Conservation (phyloP, 2,797 vertebrate genomes). For the Malurus splendens region DNA sequence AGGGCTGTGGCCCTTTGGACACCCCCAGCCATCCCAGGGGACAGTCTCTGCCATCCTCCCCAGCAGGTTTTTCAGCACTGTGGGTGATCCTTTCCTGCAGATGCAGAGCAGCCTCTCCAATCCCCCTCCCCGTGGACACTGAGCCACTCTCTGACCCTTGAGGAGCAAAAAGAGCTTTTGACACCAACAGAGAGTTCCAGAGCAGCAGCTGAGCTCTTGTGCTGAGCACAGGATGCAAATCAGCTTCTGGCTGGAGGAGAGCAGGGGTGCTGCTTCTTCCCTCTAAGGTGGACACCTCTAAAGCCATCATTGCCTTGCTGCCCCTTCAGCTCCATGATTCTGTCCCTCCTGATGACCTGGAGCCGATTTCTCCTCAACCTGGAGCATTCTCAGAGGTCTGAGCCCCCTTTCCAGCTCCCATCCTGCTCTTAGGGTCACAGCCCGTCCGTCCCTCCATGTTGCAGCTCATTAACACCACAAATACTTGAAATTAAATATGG, state of each 20-base stretch:
- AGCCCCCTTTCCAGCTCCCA: background rate
- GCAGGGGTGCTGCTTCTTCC: too few relatives aligned
- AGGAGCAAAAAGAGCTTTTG: background rate
- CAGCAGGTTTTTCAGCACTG: background rate
- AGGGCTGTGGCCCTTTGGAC: background rate
- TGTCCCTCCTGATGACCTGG: background rate
- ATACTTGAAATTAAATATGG: background rate
- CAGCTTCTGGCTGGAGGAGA: background rate
- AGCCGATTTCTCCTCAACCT: background rate
- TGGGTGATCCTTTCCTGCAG: too few relatives aligned
- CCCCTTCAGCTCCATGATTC: background rate
- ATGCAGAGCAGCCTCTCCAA: background rate
- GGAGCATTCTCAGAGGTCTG: background rate
- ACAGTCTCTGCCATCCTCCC: background rate
- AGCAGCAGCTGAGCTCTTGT: background rate
- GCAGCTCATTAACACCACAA: too few relatives aligned
- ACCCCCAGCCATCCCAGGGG: background rate
- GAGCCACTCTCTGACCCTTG: background rate
- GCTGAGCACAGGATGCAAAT: background rate
- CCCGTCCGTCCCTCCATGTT: fast-evolving
- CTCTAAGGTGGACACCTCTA: background rate
- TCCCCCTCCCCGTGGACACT: background rate
- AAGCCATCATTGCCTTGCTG: background rate
- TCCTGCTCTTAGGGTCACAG: background rate
- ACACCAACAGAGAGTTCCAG: background rate